Evolutionary conservation across 2,888 invertebrate species (phyloP), one percentile per base, ranked within the genome.

Genomic region (Drosophila limbata): DNA sequence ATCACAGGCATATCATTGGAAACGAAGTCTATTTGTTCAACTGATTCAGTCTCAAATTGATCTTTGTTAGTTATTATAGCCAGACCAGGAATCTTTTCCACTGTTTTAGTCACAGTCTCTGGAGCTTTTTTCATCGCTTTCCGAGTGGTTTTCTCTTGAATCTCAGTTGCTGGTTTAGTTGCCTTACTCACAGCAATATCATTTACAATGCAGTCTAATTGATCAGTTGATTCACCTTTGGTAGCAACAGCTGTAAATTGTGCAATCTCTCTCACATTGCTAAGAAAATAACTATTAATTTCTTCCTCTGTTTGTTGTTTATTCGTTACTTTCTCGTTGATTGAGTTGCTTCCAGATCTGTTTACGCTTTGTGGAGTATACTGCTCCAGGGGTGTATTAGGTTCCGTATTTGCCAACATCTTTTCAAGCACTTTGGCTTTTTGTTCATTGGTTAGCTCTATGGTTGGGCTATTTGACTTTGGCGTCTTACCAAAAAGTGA

Each of bases 211-310:
- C 8, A n/a, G 6, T 19, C 21, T 17, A 42, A n/a, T 21, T 21
- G 33, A 10, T 31, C n/a, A 21, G 10, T 9, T 28, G 37, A 11
- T 3, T 44, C 5, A 35, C 5, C 35, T 35, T 39, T 15, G 39
- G 15, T 1, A 35, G 13, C 35, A 9, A 8, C 2, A 9, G 10
- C 40, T 40, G 40, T 4, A 40, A 11, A 8, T 19, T 9, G 10
- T 19, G 11, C 4, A 42, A 11, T 17, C 1, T n/a, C 13, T 9
- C 50, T 10, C 3, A n/a, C 9, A 51, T 59, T 73, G 5, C 11
- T 59, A 11, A 45, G 37, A 44, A 73, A 74, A 62, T 62, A 69
- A 1, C 13, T 13, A 1, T 64, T 15, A 39, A 65, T 8, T 17
- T 47, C 25, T 17, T 57, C 45, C 0, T 1, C n/a, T 15, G 19